Base-by-base conservation (phyloP, 2,797 vertebrate genomes). In the Myotis planiceps region DNA sequence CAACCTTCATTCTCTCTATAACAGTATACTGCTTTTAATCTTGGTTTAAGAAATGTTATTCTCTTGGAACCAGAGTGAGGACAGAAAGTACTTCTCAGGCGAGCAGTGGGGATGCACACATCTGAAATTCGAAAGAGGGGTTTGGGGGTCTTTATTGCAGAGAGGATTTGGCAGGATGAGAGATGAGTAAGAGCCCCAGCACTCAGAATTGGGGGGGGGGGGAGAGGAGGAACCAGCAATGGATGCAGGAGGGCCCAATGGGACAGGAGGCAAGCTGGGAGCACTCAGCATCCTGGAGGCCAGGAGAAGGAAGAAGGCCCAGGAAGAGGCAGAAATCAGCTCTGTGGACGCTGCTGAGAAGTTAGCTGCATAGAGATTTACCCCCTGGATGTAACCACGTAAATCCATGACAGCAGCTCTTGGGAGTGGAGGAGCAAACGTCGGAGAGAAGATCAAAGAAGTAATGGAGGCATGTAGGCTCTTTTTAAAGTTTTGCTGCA, bases 181-280 rank as follows among this genome's bases (percentile, higher is more conserved):
- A 23, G 25, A 34, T 42, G 47, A 14, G 47, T 6, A 49, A 74
- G 8, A 55, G 6, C 6, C 5, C 4, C 27, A 42, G 55, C 23
- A 4, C 27, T 86, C 32, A 18, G 23, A 58, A 85, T 9, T 32
- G 2, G 10, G 45, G 9, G 34, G 12, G 5, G 16, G 2, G 10
- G 51, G 34, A 3, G 3, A 34, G 34, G 37, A 32, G 5, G 34
- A 21, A 10, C 14, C 42, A 29, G 66, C n/a, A 18, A 42, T 16
- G 34, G 55, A 34, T 12, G 3, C 9, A 15, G 29, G 14, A 55
- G 15, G 5, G 27, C 1, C 25, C 1, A 2, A 0, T 0, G 25
- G 60, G 25, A 39, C 0, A 29, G 27, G 1, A 51, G 4, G 60
- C 14, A 34, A 5, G 29, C 1, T 0, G 29, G n/a, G 9, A 49